Percentiles rank a stretch among this genome's conserved stretches.
phyloP scores from a whole-genome alignment of 2,797 vertebrate genomes.

The Bovichtus variegatus region DNA sequence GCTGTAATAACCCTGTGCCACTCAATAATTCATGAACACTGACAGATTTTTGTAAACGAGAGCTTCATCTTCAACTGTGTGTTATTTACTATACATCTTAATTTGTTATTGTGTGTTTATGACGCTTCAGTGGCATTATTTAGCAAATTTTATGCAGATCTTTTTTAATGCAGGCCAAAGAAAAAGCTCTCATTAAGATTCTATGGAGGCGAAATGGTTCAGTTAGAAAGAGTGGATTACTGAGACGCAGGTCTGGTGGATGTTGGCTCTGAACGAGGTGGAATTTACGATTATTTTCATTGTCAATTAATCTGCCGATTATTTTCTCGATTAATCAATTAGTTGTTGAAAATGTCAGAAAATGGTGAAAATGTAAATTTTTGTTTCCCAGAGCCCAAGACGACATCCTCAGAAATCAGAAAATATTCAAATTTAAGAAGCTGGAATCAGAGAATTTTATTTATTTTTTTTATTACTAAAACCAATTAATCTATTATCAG shows the following conservation, averaged over 20 bases:
- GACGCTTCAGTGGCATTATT: not conserved
- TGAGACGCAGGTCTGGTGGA: not conserved
- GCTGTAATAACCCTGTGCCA: slow-evolving; percentile 17
- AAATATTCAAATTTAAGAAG: too few relatives aligned
- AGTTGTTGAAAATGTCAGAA: too few relatives aligned
- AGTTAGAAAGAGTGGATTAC: not conserved
- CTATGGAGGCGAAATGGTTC: not conserved
- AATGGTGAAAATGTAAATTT: too few relatives aligned
- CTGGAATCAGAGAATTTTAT: too few relatives aligned
- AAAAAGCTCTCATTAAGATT: slow-evolving; percentile 1
- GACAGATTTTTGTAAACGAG: not conserved
- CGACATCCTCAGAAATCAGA: too few relatives aligned
- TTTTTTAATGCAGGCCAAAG: not conserved
- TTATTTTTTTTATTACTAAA: too few relatives aligned
- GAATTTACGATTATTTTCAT: too few relatives aligned
- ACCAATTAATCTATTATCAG: too few relatives aligned
- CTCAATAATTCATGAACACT: slow-evolving; percentile 19
- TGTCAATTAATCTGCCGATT: too few relatives aligned
- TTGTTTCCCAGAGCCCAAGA: too few relatives aligned
- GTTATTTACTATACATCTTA: not conserved
- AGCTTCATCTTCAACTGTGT: not conserved
- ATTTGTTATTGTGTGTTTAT: not conserved
- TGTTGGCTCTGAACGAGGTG: too few relatives aligned
- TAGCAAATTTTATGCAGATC: not conserved
- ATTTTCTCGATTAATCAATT: too few relatives aligned